phyloP scores from a whole-genome alignment of 2,888 invertebrate species.

The Tetramorium bicarinatum region DNA sequence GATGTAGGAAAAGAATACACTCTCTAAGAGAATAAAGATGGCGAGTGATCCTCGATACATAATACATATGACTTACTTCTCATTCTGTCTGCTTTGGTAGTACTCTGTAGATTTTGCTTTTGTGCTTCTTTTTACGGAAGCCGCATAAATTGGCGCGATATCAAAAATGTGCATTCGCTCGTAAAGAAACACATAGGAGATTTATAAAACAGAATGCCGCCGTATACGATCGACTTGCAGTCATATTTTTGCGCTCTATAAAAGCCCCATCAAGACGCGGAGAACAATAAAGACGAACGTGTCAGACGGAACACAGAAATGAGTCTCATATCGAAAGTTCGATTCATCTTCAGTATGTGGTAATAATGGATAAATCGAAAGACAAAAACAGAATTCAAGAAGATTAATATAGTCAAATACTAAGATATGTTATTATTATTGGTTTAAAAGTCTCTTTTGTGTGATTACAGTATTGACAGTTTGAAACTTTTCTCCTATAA shows the following conservation, averaged over 20 bases:
- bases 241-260: conserved; percentile 49
- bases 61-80: conserved; percentile 11
- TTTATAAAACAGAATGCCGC: conserved; percentile 36
- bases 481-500: background rate
- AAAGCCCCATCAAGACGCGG: conserved; percentile 26
- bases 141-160: conserved; percentile 14
- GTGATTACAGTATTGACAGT: background rate
- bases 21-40: background rate
- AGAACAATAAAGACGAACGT: conserved; percentile 38
- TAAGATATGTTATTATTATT: background rate
- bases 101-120: conserved; percentile 4
- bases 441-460: background rate
- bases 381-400: background rate
- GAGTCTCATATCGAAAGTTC: conserved; percentile 3
- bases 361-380: background rate
- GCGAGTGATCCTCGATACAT: conserved; percentile 19
- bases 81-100: background rate
- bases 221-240: conserved; percentile 52
- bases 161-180: conserved; percentile 22
- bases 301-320: background rate
- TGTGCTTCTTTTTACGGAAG: conserved; percentile 14
- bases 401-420: background rate
- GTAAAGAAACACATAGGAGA: conserved; percentile 24
- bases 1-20: background rate
- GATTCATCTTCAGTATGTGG: conserved; percentile 11